Conservation (phyloP, 2,888 invertebrate genomes). For the Prionchulus punctatus region DNA sequence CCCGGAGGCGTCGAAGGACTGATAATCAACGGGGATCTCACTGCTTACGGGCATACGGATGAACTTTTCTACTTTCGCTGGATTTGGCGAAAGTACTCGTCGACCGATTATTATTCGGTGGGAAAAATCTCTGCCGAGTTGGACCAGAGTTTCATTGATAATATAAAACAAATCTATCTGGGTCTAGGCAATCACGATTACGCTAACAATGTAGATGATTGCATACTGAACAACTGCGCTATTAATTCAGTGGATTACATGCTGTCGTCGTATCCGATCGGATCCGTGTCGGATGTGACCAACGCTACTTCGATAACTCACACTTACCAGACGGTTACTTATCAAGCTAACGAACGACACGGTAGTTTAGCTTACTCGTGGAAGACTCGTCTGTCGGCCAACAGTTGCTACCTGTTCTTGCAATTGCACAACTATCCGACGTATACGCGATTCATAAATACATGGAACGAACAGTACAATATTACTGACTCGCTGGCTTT, state of each 20-base stretch:
- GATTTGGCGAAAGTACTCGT: too few species aligned
- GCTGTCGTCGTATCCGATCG: conserved; percentile 12
- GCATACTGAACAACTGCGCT: conserved; percentile 19
- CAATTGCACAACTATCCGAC: conserved; percentile 28
- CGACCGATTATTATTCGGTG: too few species aligned
- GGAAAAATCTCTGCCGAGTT: too few species aligned
- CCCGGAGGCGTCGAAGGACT: neutral
- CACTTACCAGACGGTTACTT: too few species aligned
- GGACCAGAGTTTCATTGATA: too few species aligned
- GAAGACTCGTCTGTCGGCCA: too few species aligned
- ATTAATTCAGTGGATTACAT: too few species aligned
- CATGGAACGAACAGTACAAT: neutral
- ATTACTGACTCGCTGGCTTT: neutral
- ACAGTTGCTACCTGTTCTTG: conserved; percentile 22
- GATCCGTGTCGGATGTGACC: too few species aligned
- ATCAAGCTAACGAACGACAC: too few species aligned
- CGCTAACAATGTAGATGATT: conserved; percentile 26
- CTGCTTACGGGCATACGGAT: conserved; percentile 24
- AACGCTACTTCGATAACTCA: neutral
- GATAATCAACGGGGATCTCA: conserved; percentile 28
- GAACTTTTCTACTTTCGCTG: neutral
- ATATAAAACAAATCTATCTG: too few species aligned
- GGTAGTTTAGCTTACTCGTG: conserved; percentile 1
- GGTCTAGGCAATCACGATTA: conserved; percentile 31
- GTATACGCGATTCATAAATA: conserved; percentile 15